phyloP scores from a whole-genome alignment of 2,797 vertebrate species.

The Anabacerthia variegaticeps region DNA sequence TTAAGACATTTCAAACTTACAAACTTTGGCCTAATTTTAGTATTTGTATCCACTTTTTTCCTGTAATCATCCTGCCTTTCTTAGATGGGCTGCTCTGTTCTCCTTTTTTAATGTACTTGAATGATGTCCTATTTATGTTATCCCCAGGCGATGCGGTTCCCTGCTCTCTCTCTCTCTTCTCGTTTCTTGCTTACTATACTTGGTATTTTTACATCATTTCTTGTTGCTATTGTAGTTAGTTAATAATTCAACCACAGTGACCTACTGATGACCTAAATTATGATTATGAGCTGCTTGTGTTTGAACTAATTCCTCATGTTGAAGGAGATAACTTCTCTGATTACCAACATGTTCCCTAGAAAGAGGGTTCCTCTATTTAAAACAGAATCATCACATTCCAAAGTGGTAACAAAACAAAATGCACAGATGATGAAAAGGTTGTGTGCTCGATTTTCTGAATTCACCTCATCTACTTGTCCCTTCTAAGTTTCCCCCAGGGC shows the following conservation, averaged over 20 bases:
- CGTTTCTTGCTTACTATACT: not conserved
- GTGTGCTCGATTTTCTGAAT: not conserved
- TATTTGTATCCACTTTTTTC: not conserved
- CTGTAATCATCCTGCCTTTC: not conserved
- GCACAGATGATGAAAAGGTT: not conserved
- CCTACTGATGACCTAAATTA: not conserved
- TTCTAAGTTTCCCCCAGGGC: not conserved
- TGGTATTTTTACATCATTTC: not conserved
- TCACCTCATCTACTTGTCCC: not conserved
- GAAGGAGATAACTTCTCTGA: not conserved
- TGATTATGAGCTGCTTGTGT: not conserved
- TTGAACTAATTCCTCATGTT: not conserved
- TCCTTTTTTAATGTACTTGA: not conserved
- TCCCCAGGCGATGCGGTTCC: not conserved
- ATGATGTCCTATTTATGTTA: not conserved
- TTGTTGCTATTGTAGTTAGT: not conserved
- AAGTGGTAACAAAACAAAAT: not conserved
- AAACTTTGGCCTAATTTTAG: not conserved
- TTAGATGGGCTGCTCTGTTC: not conserved
- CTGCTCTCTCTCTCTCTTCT: not conserved
- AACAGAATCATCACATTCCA: not conserved
- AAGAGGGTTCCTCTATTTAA: not conserved
- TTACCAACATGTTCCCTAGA: not conserved
- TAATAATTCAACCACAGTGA: not conserved
- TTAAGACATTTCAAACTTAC: not conserved